Conservation (phyloP, 1,140 invertebrate species). For the Macrosteles quadrilineatus region DNA sequence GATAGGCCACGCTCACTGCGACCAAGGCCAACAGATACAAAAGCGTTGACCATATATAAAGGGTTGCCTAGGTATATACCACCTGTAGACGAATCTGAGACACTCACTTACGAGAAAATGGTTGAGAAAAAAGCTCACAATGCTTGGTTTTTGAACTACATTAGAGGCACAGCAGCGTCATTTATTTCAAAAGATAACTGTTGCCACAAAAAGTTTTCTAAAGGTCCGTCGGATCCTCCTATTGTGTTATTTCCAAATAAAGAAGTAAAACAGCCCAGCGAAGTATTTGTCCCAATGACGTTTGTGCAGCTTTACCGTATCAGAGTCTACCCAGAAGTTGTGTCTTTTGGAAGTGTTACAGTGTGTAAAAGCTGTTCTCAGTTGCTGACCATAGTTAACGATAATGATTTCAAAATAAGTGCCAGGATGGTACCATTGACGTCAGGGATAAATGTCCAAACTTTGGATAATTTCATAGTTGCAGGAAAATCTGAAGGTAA, state of each 20-base stretch:
- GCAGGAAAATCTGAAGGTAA: not conserved
- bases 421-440: not conserved
- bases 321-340: not conserved
- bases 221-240: not conserved
- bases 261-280: not conserved
- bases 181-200: not conserved
- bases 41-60: conserved; percentile 6
- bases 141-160: not conserved
- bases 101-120: not conserved
- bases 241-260: not conserved
- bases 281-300: conserved; percentile 12
- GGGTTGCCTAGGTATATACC: conserved; percentile 1
- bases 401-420: conserved; percentile 9
- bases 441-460: not conserved
- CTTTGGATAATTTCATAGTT: not conserved
- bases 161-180: conserved; percentile 11
- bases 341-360: conserved; percentile 23
- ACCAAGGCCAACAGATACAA: not conserved
- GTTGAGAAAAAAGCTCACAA: not conserved
- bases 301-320: conserved; percentile 16
- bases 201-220: not conserved
- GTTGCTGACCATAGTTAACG: not conserved
- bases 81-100: conserved; percentile 12
- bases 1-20: not conserved
- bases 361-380: conserved; percentile 2